Evolutionary conservation across 2,888 invertebrate species (phyloP), one percentile per base, ranked within the genome.

Genomic region (Hyposoter dolosus): DNA sequence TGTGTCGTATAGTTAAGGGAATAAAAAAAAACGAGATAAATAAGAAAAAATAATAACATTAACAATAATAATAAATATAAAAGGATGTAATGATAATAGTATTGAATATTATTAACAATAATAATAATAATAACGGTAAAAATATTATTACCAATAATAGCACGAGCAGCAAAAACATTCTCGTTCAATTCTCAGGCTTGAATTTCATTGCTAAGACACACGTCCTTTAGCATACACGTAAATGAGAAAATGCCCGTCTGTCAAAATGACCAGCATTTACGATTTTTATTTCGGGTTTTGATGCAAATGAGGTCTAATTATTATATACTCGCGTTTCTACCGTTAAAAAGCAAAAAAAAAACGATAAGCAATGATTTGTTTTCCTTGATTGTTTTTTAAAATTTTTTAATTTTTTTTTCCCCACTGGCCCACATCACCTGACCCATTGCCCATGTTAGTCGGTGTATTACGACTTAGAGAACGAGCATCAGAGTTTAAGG

Each of bases 261-360:
- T 82, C 65, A 79, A 83, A 83, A 71, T 65, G 63, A 56, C 56
- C 32, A 77, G 78, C 12, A n/a, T 66, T 81, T 53, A 53, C 50
- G 32, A 50, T 53, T 77, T 74, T 68, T 4, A 32, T 85, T 63
- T 63, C 56, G 43, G 74, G 69, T 28, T 85, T 60, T 53, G 19
- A 68, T 63, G 63, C 10, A 85, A 50, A 69, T 82, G 83, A 85
- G 83, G 74, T 86, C 68, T 45, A 74, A 84, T 63, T 84, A 76
- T 74, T 83, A 78, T 83, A 78, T 76, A 85, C 88, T 88, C 88
- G 88, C 88, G 88, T 88, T 88, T 88, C 88, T 88, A 88, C 87
- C 85, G 71, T 81, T 81, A 68, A 66, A 82, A 71, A 82, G 56
- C 17, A 56, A 56, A 45, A 82, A 56, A 56, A 45, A 83, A 84